Conservation (phyloP, 2,113 vertebrate species). For the Promerops cafer region DNA sequence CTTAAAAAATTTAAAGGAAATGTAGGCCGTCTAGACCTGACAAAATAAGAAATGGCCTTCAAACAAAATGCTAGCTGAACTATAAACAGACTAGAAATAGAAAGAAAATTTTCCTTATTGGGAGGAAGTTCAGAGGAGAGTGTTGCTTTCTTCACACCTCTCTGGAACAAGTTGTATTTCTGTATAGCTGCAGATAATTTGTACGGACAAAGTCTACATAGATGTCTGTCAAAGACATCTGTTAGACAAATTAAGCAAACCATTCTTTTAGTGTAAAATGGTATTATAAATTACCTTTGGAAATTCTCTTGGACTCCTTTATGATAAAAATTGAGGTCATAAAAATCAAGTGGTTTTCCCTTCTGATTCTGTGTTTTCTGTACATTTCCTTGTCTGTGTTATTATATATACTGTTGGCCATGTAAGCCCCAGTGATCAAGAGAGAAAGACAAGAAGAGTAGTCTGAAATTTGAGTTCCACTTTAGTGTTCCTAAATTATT, state of each 20-base stretch:
- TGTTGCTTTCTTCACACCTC: not conserved
- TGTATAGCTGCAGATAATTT: not conserved
- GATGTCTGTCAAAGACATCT: not conserved
- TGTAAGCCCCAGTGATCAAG: not conserved
- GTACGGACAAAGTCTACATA: not conserved
- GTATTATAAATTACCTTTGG: not conserved
- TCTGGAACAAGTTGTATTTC: not conserved
- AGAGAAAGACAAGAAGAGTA: not conserved
- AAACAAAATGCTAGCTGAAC: constrained; percentile 1
- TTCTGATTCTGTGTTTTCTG: not conserved
- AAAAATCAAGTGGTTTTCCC: not conserved
- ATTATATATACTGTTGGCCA: not conserved
- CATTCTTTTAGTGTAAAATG: not conserved
- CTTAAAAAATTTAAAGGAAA: constrained; percentile 11
- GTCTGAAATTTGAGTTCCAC: not conserved
- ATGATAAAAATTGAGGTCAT: not conserved
- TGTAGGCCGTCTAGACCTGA: not conserved
- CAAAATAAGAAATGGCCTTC: not conserved
- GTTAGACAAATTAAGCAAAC: not conserved
- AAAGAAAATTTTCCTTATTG: not conserved
- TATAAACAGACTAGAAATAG: not conserved
- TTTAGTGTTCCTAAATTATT: not conserved
- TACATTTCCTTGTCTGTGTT: not conserved
- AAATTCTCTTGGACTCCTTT: not conserved
- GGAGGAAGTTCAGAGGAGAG: not conserved